Percentiles rank a stretch among this genome's conserved stretches.
These are phyloP conservation scores for Cherax destructor DNA, from an alignment of 1,140 invertebrate species.

Conservation along the genomic window DNA sequence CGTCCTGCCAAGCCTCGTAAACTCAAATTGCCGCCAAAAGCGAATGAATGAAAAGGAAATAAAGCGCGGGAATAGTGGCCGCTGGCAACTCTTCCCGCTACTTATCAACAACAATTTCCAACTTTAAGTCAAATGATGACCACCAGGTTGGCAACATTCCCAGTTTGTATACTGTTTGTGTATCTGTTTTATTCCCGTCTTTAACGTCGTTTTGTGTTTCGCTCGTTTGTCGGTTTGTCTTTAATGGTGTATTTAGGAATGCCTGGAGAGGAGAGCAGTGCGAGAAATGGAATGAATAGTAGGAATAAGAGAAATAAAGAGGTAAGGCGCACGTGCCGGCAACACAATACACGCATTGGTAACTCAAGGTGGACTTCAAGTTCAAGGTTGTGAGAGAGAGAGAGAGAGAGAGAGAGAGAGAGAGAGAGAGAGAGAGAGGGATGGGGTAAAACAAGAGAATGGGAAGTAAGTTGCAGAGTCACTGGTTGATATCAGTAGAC, in stretches of 20 bases:
- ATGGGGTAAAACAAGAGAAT: neutral
- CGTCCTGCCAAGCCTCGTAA: neutral
- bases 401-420: constrained; percentile 15
- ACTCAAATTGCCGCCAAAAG: neutral
- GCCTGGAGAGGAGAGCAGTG: no score
- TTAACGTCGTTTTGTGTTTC: neutral
- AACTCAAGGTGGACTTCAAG: constrained; percentile 41
- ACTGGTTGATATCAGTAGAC: no score
- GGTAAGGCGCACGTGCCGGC: neutral
- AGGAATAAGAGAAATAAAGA: neutral
- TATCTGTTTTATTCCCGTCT: neutral
- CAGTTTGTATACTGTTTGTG: no score
- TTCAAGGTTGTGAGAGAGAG: constrained; percentile 27
- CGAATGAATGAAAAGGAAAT: constrained; percentile 32
- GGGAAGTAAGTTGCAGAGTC: neutral
- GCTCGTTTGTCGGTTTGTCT: no score
- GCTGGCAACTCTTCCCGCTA: constrained; percentile 8
- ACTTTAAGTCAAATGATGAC: constrained; percentile 47
- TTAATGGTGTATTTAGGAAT: no score
- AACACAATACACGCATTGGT: constrained; percentile 36
- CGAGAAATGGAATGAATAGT: no score
- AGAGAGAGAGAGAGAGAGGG: constrained; percentile 18
- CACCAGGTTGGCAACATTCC: constrained; percentile 17
- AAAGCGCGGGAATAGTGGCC: neutral
- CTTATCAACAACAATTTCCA: constrained; percentile 46